These are phyloP conservation scores for Choloepus didactylus DNA, from an alignment of 2,797 vertebrate species.

Conservation along the genomic window DNA sequence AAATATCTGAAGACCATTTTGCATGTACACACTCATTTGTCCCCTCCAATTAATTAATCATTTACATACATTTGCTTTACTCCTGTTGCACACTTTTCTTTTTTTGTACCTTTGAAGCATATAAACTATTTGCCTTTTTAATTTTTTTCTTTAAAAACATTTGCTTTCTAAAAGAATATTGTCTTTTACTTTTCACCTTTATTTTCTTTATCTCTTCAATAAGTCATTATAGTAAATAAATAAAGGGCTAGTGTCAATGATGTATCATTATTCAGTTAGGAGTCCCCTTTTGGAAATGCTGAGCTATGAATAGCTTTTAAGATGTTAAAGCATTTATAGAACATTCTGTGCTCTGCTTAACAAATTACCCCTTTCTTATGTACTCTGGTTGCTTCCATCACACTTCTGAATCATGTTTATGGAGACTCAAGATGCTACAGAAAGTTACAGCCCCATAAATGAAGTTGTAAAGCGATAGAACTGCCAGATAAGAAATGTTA, in stretches of 20 bases:
- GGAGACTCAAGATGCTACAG: not conserved
- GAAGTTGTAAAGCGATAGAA: not conserved
- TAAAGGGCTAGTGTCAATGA: not conserved
- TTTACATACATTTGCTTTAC: not conserved
- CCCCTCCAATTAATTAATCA: not conserved
- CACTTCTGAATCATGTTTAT: not conserved
- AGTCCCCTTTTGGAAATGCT: not conserved
- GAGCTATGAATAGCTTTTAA: not conserved
- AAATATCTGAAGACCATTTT: not conserved
- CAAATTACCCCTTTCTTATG: not conserved
- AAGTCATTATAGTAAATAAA: not conserved
- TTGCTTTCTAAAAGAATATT: not conserved
- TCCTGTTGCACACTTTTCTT: not conserved
- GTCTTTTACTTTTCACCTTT: not conserved
- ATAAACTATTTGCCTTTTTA: not conserved
- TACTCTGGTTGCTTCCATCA: not conserved
- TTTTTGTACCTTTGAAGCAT: not conserved
- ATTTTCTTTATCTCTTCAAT: not conserved
- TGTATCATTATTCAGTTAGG: not conserved
- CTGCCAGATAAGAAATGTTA: conserved; percentile 11
- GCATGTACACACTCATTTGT: not conserved
- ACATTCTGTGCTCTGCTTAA: not conserved
- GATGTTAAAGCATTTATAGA: not conserved
- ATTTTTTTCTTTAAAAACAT: not conserved
- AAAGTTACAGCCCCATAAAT: not conserved